A percentile compares a stretch with the other conserved stretches of the same genome.
These are phyloP conservation scores for Oreortyx pictus DNA, from an alignment of 2,797 vertebrate genomes.

Conservation along the genomic window DNA sequence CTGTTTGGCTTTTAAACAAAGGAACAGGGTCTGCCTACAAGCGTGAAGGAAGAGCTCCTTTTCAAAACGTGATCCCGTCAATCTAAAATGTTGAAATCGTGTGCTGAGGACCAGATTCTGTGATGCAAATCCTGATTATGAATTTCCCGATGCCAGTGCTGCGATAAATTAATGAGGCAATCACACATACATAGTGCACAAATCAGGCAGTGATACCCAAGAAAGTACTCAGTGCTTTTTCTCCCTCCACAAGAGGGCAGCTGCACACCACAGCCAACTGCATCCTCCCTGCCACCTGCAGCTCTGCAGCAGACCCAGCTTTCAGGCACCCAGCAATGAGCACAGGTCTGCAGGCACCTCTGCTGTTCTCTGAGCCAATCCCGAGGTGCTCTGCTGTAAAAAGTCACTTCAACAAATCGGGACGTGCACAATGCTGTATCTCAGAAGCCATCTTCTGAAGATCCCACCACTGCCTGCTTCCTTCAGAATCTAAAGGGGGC, in stretches of 20 bases:
- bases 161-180: neutral
- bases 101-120: neutral
- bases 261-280: neutral
- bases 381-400: too few relatives aligned
- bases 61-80: neutral
- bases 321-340: too few relatives aligned
- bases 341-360: too few relatives aligned
- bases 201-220: rapidly evolving
- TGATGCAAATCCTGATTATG: neutral
- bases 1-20: neutral
- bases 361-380: too few relatives aligned
- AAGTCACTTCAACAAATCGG: too few relatives aligned
- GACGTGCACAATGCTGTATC: too few relatives aligned
- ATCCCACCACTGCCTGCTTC: too few relatives aligned
- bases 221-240: rapidly evolving
- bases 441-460: too few relatives aligned
- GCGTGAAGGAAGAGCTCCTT: neutral
- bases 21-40: neutral
- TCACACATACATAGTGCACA: rapidly evolving
- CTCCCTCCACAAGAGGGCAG: slow-evolving; percentile 33
- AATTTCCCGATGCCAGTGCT: neutral
- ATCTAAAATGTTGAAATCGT: neutral
- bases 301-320: neutral
- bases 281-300: neutral
- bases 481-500: too few relatives aligned